These are phyloP conservation scores for Oscheius onirici DNA, from an alignment of 2,888 invertebrate genomes.

Conservation along the genomic window DNA sequence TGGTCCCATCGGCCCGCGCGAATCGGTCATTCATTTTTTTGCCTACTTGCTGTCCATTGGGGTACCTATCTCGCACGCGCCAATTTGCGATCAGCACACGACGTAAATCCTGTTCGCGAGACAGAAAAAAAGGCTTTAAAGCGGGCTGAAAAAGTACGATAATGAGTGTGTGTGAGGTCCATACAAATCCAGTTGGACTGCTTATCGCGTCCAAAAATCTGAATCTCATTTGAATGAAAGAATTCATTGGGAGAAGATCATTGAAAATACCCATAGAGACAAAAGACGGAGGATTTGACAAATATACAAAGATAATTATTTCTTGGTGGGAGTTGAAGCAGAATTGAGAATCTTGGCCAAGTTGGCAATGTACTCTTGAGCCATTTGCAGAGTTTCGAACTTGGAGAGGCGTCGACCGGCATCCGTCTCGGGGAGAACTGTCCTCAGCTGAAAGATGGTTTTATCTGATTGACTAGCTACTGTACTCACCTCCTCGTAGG, in stretches of 20 bases:
- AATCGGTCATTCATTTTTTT: slow-evolving; percentile 4
- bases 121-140: slow-evolving; percentile 17
- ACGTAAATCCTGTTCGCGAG: slow-evolving; percentile 26
- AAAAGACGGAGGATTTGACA: not conserved
- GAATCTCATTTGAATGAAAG: slow-evolving; percentile 12
- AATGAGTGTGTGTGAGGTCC: slow-evolving; percentile 1
- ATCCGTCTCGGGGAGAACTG: slow-evolving; percentile 69
- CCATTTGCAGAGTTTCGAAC: slow-evolving; percentile 71
- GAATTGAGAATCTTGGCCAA: slow-evolving; percentile 47
- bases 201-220: slow-evolving; percentile 23
- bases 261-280: slow-evolving; percentile 3
- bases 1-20: not conserved
- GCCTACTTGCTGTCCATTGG: not conserved
- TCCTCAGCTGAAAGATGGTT: slow-evolving; percentile 68
- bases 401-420: slow-evolving; percentile 70
- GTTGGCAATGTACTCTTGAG: slow-evolving; percentile 68
- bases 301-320: slow-evolving; percentile 4
- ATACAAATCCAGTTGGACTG: slow-evolving; percentile 6
- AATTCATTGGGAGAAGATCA: not conserved
- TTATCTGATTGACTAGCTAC: too few species aligned
- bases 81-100: slow-evolving; percentile 19
- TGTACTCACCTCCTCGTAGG: slow-evolving; percentile 67
- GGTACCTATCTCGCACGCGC: slow-evolving; percentile 31
- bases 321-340: slow-evolving; percentile 4
- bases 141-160: slow-evolving; percentile 23